phyloP scores from a whole-genome alignment of 1,140 invertebrate genomes.

The Telenomus remus region DNA sequence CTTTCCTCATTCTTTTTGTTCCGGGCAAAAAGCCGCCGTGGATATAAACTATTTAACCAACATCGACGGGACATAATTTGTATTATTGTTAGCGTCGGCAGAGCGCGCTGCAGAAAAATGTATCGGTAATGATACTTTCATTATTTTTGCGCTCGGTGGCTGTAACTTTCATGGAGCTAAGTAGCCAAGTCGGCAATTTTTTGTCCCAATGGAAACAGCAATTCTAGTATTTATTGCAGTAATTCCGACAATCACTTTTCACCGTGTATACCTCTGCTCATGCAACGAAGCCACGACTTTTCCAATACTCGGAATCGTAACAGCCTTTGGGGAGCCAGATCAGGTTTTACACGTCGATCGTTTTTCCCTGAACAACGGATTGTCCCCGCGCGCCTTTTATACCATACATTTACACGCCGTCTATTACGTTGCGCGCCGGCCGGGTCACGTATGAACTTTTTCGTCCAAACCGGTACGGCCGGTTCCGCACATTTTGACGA shows the following conservation, averaged over 20 bases:
- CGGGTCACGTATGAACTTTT: conserved; percentile 58
- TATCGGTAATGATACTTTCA: conserved; percentile 47
- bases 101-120: conserved; percentile 9
- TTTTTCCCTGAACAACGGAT: conserved; percentile 57
- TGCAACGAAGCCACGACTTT: conserved; percentile 45
- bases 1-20: no score
- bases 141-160: conserved; percentile 37
- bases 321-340: conserved; percentile 55
- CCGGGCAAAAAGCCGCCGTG: conserved; percentile 5
- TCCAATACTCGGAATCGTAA: conserved; percentile 57
- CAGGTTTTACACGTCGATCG: conserved; percentile 58
- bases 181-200: conserved; percentile 39
- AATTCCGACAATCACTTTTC: conserved; percentile 57
- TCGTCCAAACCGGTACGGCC: conserved; percentile 55
- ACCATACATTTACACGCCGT: conserved; percentile 42
- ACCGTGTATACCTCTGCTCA: conserved; percentile 39
- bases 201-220: conserved; percentile 44
- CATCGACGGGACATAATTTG: conserved; percentile 23
- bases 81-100: conserved; percentile 34
- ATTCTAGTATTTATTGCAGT: conserved; percentile 52
- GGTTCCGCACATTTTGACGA: conserved; percentile 53
- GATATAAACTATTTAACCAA: conserved; percentile 21
- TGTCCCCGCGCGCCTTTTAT: conserved; percentile 33
- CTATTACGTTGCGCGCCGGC: conserved; percentile 38
- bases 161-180: conserved; percentile 42